phyloP scores from a whole-genome alignment of 2,888 invertebrate species.

The Lacanobia oleracea region DNA sequence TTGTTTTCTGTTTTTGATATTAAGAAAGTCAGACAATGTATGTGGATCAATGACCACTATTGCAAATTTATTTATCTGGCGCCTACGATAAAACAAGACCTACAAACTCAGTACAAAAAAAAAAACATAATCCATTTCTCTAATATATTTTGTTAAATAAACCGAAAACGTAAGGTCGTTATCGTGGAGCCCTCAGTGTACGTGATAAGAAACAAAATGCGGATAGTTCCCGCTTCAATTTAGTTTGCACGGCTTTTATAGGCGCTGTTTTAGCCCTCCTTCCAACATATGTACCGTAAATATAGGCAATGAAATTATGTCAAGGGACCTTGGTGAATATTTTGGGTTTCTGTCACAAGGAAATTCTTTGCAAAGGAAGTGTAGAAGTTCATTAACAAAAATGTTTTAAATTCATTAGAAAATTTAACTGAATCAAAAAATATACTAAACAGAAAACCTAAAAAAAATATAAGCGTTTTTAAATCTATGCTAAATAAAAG shows the following conservation, averaged over 20 bases:
- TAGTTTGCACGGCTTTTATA: slow-evolving; percentile 75
- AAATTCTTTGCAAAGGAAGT: background rate
- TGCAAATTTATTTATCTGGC: too few relatives aligned
- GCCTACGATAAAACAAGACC: background rate
- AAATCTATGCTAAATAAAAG: background rate
- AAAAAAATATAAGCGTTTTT: background rate
- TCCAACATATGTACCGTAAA: slow-evolving; percentile 58
- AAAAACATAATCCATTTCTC: slow-evolving; percentile 56
- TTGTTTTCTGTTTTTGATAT: too few relatives aligned
- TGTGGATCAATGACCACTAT: too few relatives aligned
- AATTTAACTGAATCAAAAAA: background rate
- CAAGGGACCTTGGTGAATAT: slow-evolving; percentile 58
- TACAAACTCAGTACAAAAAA: background rate
- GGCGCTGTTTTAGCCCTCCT: slow-evolving; percentile 57
- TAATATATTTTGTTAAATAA: slow-evolving; percentile 68
- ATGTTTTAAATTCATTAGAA: background rate
- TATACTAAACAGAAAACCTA: too few relatives aligned
- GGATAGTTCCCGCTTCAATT: slow-evolving; percentile 75
- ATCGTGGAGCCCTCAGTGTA: slow-evolving; percentile 71
- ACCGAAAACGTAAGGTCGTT: slow-evolving; percentile 70
- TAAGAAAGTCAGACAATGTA: too few relatives aligned
- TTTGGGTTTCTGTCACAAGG: slow-evolving; percentile 29
- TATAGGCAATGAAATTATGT: slow-evolving; percentile 55
- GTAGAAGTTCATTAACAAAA: background rate
- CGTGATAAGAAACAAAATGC: slow-evolving; percentile 77